Conservation (phyloP, 1,140 invertebrate species). For the Vanessa atalanta region DNA sequence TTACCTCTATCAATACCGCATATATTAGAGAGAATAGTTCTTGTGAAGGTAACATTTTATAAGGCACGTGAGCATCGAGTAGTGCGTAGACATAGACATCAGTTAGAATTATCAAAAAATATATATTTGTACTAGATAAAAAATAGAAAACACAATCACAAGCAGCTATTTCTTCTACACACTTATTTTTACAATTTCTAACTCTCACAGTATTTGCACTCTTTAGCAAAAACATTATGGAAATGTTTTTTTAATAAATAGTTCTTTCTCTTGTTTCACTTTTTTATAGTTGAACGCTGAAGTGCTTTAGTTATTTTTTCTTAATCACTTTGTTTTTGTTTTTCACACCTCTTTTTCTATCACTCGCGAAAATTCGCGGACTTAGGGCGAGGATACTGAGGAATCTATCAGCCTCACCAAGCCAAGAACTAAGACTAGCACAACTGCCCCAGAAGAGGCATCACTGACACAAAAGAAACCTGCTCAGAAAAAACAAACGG, state of each 20-base stretch:
- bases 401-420: slow-evolving; percentile 73
- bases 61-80: background rate
- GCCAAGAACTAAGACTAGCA: slow-evolving; percentile 74
- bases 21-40: slow-evolving; percentile 62
- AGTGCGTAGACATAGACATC: background rate
- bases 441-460: slow-evolving; percentile 74
- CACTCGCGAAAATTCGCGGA: slow-evolving; percentile 49
- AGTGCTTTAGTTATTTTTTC: slow-evolving; percentile 8
- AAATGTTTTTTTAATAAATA: slow-evolving; percentile 14
- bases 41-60: slow-evolving; percentile 60
- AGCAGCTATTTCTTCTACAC: background rate
- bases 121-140: background rate
- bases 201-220: background rate
- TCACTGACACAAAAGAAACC: slow-evolving; percentile 77
- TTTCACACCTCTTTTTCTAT: slow-evolving; percentile 34
- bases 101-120: background rate
- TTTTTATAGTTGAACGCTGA: slow-evolving; percentile 7
- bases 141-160: background rate
- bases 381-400: slow-evolving; percentile 73
- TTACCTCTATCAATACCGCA: slow-evolving; percentile 39
- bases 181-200: background rate
- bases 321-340: slow-evolving; percentile 8
- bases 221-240: slow-evolving; percentile 9
- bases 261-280: background rate
- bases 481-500: slow-evolving; percentile 74